Evolutionary conservation across 2,888 invertebrate species (phyloP).

Genomic region (Eledone cirrhosa): DNA sequence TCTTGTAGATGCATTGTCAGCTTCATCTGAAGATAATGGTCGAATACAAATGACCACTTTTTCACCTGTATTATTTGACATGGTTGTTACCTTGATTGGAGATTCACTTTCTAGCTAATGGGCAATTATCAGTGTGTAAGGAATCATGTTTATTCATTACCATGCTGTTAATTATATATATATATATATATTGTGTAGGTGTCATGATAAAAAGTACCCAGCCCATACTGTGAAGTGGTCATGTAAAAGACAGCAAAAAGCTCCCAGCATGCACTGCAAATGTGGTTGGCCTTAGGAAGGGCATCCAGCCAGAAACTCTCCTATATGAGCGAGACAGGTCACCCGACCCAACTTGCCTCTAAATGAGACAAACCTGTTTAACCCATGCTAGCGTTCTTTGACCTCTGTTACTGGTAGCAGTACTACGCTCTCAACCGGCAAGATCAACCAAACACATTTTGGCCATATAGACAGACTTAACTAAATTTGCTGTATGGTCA

Average conservation of each 20-base stretch:
- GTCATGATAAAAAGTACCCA: too few species aligned
- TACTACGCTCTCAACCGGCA: slow-evolving; percentile 91
- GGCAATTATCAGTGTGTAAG: not conserved
- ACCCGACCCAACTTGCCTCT: too few species aligned
- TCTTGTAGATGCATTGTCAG: slow-evolving; percentile 67
- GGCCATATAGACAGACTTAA: slow-evolving; percentile 77
- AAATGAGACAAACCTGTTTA: too few species aligned
- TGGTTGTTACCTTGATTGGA: not conserved
- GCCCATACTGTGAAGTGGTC: too few species aligned
- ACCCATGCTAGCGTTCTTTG: slow-evolving; percentile 87
- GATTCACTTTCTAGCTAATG: not conserved
- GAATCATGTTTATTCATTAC: too few species aligned
- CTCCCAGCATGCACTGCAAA: too few species aligned
- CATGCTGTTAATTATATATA: too few species aligned
- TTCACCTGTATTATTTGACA: slow-evolving; percentile 38
- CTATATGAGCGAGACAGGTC: too few species aligned
- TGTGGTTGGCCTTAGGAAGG: too few species aligned
- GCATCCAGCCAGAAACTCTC: too few species aligned
- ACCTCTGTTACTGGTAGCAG: slow-evolving; percentile 79
- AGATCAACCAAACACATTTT: slow-evolving; percentile 94
- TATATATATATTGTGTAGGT: too few species aligned
- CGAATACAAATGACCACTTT: slow-evolving; percentile 83
- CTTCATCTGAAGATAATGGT: slow-evolving; percentile 74
- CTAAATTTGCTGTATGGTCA: slow-evolving; percentile 64
- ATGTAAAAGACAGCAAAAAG: too few species aligned